Evolutionary conservation across 2,113 vertebrate species (phyloP), one percentile per base, ranked within the genome.

Genomic region (Ptilorrhoa leucosticta): DNA sequence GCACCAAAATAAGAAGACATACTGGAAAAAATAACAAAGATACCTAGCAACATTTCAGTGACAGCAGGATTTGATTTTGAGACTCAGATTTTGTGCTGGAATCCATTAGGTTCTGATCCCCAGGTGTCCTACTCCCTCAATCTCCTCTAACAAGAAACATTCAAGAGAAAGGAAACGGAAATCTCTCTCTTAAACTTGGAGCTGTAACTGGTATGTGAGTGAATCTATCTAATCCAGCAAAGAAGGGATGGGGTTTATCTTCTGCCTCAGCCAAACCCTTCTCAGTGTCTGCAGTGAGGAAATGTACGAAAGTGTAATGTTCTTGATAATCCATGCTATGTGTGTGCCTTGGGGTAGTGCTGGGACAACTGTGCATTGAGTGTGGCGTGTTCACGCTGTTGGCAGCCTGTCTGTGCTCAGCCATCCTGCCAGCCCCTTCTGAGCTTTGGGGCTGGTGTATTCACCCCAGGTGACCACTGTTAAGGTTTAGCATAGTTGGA

Each of bases 71-170:
- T 90, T 85, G n/a, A 82, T 45, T 91, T 83, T 80, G 75, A 90
- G 87, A 18, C 85, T 81, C 39, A 35, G 31, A 80, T 77, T 71
- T 68, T 76, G 31, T 87, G 70, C 53, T 87, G 88, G 83, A 90
- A 89, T 93, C 69, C 21, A 28, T 92, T 86, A 73, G 60, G 68
- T 78, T 71, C 48, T 90, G 56, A 78, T 94, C 84, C 60, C 83
- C 72, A 90, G 85, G 48, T 78, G 85, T 93, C 47, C 82, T 35
- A 18, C 76, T 92, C 71, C 63, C 23, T 83, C 88, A 70, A 4
- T 77, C 64, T 92, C 40, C 57, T 81, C 65, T 86, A 95, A 89
- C 44, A 84, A 57, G 91, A 87, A 89, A 90, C 72, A 30, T 50
- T 89, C 37, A 72, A 42, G n/a, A 89, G 56, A 54, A 81, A 48